Conservation (phyloP, 2,113 vertebrate genomes). For the Xiphophorus couchianus region DNA sequence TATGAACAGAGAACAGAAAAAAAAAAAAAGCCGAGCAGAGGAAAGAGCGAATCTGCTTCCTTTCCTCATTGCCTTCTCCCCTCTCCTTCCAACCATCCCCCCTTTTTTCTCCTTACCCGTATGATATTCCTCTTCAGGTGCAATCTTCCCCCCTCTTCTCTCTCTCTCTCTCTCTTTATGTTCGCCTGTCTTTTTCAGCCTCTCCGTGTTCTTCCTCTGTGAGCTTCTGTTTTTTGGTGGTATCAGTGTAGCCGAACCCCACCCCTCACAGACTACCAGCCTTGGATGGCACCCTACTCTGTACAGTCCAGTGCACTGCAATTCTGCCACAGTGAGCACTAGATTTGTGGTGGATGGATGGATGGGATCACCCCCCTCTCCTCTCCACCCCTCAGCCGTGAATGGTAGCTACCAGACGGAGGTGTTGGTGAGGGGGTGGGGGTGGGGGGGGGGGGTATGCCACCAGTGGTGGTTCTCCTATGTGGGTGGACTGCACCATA, state of each 20-base stretch:
- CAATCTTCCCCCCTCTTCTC: constrained; percentile 70
- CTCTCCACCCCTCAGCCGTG: constrained; percentile 52
- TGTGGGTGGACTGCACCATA: constrained; percentile 72
- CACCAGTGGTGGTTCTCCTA: constrained; percentile 42
- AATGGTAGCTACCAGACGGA: constrained; percentile 78
- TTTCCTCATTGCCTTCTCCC: constrained; percentile 63
- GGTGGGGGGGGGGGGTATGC: not conserved
- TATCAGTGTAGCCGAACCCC: constrained; percentile 79
- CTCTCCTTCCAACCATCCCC: constrained; percentile 55
- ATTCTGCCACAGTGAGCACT: constrained; percentile 78
- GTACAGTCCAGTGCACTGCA: constrained; percentile 78
- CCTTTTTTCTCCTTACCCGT: constrained; percentile 73
- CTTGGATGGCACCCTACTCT: constrained; percentile 78
- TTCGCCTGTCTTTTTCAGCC: constrained; percentile 44
- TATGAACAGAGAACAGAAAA: constrained; percentile 37
- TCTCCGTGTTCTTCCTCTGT: constrained; percentile 61
- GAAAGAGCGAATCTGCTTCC: constrained; percentile 45
- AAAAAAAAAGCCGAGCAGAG: constrained; percentile 28
- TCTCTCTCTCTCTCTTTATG: constrained; percentile 52
- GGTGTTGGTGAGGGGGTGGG: not conserved
- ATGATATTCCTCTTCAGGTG: constrained; percentile 78
- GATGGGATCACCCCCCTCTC: constrained; percentile 53
- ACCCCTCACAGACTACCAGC: constrained; percentile 80
- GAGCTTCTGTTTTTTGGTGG: constrained; percentile 66
- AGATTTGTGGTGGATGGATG: constrained; percentile 68